phyloP scores from a whole-genome alignment of 2,888 invertebrate species.

The Cheilosia urbana region DNA sequence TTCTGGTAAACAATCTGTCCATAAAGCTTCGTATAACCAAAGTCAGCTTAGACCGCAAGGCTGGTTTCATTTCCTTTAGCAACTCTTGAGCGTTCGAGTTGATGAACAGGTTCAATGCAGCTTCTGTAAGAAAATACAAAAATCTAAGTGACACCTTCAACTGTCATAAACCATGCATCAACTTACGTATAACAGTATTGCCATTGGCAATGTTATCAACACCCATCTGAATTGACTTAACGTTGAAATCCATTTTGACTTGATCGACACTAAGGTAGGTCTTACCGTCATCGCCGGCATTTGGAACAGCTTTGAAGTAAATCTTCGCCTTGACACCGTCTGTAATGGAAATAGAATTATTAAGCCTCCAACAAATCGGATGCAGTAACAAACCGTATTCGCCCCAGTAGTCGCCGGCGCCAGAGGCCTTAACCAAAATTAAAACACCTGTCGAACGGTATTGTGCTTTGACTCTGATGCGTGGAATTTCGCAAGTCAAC shows the following conservation, averaged over 20 bases:
- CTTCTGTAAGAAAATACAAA: slow-evolving; percentile 85
- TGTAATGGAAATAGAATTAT: slow-evolving; percentile 81
- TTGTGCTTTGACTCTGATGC: slow-evolving; percentile 90
- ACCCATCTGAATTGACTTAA: slow-evolving; percentile 92
- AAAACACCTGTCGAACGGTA: slow-evolving; percentile 92
- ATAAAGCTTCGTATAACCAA: slow-evolving; percentile 90
- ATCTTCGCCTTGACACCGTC: slow-evolving; percentile 93
- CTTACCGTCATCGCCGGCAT: slow-evolving; percentile 86
- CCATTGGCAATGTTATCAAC: slow-evolving; percentile 93
- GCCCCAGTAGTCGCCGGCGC: slow-evolving; percentile 95
- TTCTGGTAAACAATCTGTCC: slow-evolving; percentile 89
- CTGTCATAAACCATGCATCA: not conserved
- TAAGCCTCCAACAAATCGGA: slow-evolving; percentile 2
- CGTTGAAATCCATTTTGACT: slow-evolving; percentile 93
- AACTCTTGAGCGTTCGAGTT: slow-evolving; percentile 93
- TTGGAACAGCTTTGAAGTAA: slow-evolving; percentile 90
- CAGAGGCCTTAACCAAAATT: slow-evolving; percentile 91
- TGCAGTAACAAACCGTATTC: slow-evolving; percentile 88
- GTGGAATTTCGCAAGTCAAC: slow-evolving; percentile 91
- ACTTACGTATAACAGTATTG: slow-evolving; percentile 91
- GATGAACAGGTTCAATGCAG: slow-evolving; percentile 93
- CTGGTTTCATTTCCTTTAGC: slow-evolving; percentile 94
- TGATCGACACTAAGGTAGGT: slow-evolving; percentile 89
- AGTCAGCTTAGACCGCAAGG: slow-evolving; percentile 90
- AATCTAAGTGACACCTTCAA: not conserved